Percentiles rank a stretch among this genome's conserved stretches.
These are phyloP conservation scores for Volucella bombylans DNA, from an alignment of 2,888 invertebrate species.

Conservation along the genomic window DNA sequence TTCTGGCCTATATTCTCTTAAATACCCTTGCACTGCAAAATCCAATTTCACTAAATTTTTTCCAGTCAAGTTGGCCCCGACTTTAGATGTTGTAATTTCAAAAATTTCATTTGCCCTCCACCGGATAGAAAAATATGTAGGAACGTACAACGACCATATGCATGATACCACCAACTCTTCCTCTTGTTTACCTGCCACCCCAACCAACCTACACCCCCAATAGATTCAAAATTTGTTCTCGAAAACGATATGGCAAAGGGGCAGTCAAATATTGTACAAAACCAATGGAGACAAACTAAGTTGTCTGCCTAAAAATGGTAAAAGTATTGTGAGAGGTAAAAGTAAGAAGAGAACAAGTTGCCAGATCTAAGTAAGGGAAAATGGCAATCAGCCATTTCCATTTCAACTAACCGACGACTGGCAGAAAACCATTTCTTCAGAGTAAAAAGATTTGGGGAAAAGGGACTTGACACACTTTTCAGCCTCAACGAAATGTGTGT, in stretches of 20 bases:
- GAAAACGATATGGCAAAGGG: slow-evolving; percentile 43
- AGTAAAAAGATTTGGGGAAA: slow-evolving; percentile 44
- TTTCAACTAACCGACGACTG: slow-evolving; percentile 36
- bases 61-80: slow-evolving; percentile 63
- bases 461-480: slow-evolving; percentile 52
- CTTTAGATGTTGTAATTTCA: slow-evolving; percentile 63
- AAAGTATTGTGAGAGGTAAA: slow-evolving; percentile 5
- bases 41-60: slow-evolving; percentile 66
- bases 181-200: slow-evolving; percentile 57
- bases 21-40: slow-evolving; percentile 54
- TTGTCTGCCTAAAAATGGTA: background rate
- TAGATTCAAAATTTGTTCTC: slow-evolving; percentile 41
- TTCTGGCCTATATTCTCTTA: slow-evolving; percentile 55
- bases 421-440: slow-evolving; percentile 41
- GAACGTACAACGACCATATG: slow-evolving; percentile 44
- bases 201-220: background rate
- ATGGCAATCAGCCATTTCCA: slow-evolving; percentile 58
- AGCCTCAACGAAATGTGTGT: slow-evolving; percentile 17
- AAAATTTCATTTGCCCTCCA: slow-evolving; percentile 61
- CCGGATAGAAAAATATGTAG: background rate
- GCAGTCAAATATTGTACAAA: slow-evolving; percentile 43
- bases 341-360: slow-evolving; percentile 40
- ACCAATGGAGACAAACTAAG: slow-evolving; percentile 26
- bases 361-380: slow-evolving; percentile 20
- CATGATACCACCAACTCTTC: slow-evolving; percentile 41